Conservation (phyloP, 2,888 invertebrate species). For the Labia minor region DNA sequence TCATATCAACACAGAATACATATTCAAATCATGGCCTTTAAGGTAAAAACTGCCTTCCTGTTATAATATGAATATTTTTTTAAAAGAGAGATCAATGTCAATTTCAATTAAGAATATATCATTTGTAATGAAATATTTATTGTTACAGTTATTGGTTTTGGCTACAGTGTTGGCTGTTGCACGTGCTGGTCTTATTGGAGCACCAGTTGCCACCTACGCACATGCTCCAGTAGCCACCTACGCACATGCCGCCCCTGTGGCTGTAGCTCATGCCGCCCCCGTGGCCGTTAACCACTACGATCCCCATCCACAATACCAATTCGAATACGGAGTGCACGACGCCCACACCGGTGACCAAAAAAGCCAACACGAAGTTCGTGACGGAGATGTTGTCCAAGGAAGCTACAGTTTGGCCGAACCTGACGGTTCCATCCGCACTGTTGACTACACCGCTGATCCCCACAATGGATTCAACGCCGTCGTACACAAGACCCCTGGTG, state of each 20-base stretch:
- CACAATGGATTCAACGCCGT: slow-evolving; percentile 65
- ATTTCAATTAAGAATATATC: too few species aligned
- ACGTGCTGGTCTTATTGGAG: neutral
- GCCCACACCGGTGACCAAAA: slow-evolving; percentile 63
- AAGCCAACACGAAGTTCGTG: slow-evolving; percentile 59
- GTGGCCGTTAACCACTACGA: slow-evolving; percentile 24
- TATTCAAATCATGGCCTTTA: too few species aligned
- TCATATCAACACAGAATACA: too few species aligned
- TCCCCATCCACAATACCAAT: slow-evolving; percentile 53
- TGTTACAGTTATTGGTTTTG: neutral
- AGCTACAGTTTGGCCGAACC: slow-evolving; percentile 51
- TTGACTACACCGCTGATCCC: slow-evolving; percentile 66
- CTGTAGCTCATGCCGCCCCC: slow-evolving; percentile 28
- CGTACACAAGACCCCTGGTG: slow-evolving; percentile 43
- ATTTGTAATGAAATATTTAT: too few species aligned
- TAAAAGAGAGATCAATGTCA: too few species aligned
- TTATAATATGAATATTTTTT: too few species aligned
- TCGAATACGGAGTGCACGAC: slow-evolving; percentile 61
- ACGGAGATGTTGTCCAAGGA: slow-evolving; percentile 62
- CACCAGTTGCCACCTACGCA: slow-evolving; percentile 17
- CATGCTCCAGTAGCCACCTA: neutral
- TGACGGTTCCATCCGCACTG: slow-evolving; percentile 62
- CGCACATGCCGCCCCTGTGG: slow-evolving; percentile 23
- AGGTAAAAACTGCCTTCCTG: too few species aligned
- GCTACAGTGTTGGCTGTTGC: neutral